These are phyloP conservation scores for Pseudochaenichthys georgianus DNA, from an alignment of 2,797 vertebrate genomes.

Conservation along the genomic window DNA sequence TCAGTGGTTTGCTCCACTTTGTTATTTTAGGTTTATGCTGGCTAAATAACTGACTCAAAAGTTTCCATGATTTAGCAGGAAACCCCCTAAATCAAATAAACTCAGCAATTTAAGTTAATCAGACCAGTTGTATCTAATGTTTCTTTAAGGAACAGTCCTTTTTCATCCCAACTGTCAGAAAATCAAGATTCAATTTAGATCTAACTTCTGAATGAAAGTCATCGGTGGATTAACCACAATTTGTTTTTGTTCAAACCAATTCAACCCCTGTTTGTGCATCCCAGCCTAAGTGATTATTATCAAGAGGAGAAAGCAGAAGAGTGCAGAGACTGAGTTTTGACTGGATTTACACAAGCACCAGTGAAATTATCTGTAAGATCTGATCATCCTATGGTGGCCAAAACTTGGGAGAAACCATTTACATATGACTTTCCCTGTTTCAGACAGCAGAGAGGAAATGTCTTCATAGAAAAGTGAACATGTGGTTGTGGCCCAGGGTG, in stretches of 20 bases:
- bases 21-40: background rate
- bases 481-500: slow-evolving; percentile 45
- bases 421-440: slow-evolving; percentile 6
- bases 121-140: background rate
- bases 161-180: background rate
- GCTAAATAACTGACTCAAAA: background rate
- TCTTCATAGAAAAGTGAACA: background rate
- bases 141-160: background rate
- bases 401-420: slow-evolving; percentile 15
- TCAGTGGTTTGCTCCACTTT: background rate
- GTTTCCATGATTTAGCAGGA: background rate
- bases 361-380: slow-evolving; percentile 7
- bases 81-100: background rate
- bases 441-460: slow-evolving; percentile 5
- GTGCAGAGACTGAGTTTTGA: slow-evolving; percentile 29
- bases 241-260: slow-evolving; percentile 3
- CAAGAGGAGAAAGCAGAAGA: slow-evolving; percentile 20
- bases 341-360: slow-evolving; percentile 45
- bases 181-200: too few relatives aligned
- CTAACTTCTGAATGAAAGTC: background rate
- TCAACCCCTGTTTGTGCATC: slow-evolving; percentile 43
- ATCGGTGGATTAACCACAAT: slow-evolving; percentile 9
- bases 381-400: slow-evolving; percentile 9
- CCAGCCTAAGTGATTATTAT: slow-evolving; percentile 50
- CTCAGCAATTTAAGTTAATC: background rate